Evolutionary conservation across 2,797 vertebrate genomes (phyloP).

Genomic region (Channallabes apus): DNA sequence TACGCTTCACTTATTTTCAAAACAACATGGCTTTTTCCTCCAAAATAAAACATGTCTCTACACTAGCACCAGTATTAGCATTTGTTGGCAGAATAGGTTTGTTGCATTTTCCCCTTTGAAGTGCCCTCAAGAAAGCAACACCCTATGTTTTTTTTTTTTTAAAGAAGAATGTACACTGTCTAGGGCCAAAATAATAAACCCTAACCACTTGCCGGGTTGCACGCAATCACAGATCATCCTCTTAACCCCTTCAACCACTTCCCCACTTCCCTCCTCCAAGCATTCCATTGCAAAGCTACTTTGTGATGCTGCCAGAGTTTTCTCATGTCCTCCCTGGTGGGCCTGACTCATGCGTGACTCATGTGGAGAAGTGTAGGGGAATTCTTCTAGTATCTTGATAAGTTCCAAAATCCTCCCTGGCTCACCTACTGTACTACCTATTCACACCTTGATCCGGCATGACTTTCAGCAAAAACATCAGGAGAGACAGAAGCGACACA

Average conservation of each 20-base stretch:
- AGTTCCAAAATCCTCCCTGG: neutral
- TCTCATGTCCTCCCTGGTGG: conserved; percentile 30
- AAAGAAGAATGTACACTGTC: neutral
- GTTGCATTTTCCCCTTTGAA: conserved; percentile 10
- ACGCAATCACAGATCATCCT: conserved; percentile 18
- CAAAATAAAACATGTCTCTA: conserved; percentile 11
- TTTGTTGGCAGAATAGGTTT: conserved; percentile 14
- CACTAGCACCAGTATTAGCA: neutral
- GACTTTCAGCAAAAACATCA: neutral
- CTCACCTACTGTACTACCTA: neutral
- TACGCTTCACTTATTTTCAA: conserved; percentile 10
- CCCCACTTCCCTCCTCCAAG: neutral
- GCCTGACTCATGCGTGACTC: conserved; percentile 40
- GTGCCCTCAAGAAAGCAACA: conserved; percentile 22
- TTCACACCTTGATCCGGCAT: neutral
- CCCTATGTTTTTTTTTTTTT: neutral
- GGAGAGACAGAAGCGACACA: conserved; percentile 8
- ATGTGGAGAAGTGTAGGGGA: conserved; percentile 12
- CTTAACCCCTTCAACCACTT: neutral
- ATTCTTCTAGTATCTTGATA: conserved; percentile 10
- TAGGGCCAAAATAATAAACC: conserved; percentile 15
- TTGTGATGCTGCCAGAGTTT: conserved; percentile 16
- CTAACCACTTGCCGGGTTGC: conserved; percentile 9
- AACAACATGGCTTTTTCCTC: conserved; percentile 5
- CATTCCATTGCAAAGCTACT: neutral